Evolutionary conservation across 2,113 vertebrate genomes (phyloP).

Genomic region (Leucosticte australis): DNA sequence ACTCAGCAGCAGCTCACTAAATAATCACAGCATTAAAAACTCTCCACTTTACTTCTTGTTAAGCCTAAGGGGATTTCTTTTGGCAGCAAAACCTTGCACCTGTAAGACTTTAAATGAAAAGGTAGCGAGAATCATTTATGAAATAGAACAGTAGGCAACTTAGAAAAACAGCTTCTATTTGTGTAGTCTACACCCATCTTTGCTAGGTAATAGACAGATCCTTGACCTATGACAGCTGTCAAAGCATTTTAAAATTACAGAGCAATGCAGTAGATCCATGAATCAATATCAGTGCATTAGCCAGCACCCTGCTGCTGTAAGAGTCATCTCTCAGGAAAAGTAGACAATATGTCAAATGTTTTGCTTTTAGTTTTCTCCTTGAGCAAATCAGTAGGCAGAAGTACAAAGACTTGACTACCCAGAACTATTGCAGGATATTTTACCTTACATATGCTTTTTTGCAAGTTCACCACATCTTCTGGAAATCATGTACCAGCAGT

Average conservation of each 20-base stretch:
- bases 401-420: background rate
- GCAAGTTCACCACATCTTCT: background rate
- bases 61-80: background rate
- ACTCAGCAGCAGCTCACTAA: background rate
- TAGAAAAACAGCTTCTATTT: background rate
- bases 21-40: background rate
- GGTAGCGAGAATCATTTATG: background rate
- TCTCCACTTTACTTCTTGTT: background rate
- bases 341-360: background rate
- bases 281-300: background rate
- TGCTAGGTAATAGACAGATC: background rate
- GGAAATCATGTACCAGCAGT: background rate
- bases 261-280: background rate
- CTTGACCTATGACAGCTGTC: background rate
- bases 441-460: accelerated
- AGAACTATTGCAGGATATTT: background rate
- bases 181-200: background rate
- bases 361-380: background rate
- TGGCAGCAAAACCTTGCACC: background rate
- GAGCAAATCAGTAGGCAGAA: background rate
- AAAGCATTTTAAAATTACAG: background rate
- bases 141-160: background rate
- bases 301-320: background rate
- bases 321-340: background rate
- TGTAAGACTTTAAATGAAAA: background rate